phyloP scores from a whole-genome alignment of 2,113 vertebrate genomes.

The Phasianus colchicus region DNA sequence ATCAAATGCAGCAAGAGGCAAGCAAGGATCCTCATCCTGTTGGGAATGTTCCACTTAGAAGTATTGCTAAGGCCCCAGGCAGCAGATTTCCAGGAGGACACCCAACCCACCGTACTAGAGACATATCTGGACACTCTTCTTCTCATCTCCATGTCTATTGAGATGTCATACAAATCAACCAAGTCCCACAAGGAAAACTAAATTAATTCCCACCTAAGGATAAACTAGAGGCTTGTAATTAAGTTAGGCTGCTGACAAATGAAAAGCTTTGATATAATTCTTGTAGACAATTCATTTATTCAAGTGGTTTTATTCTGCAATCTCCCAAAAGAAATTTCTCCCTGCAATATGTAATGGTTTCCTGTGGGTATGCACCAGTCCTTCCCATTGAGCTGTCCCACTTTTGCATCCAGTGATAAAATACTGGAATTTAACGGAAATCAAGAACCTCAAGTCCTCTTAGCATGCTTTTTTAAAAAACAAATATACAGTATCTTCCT shows the following conservation, averaged over 20 bases:
- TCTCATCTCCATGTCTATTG: background rate
- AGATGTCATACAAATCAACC: background rate
- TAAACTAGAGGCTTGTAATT: background rate
- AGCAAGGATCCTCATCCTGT: background rate
- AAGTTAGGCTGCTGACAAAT: background rate
- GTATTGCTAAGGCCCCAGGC: background rate
- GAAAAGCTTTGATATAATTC: background rate
- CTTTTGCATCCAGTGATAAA: background rate
- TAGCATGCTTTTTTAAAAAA: background rate
- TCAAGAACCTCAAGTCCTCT: background rate
- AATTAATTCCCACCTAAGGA: background rate
- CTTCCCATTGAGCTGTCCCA: background rate
- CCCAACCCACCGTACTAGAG: background rate
- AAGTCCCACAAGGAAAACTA: background rate
- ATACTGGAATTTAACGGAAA: background rate
- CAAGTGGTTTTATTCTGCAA: background rate
- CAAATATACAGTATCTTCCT: background rate
- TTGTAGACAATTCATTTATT: background rate
- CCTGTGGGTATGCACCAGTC: background rate
- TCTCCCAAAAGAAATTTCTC: background rate
- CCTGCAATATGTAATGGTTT: background rate
- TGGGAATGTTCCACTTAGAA: background rate
- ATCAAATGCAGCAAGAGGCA: background rate
- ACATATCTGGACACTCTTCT: rapidly evolving
- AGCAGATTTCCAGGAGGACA: background rate